Percentiles rank a stretch among this genome's conserved stretches.
These are phyloP conservation scores for Onthophagus sagittarius DNA, from an alignment of 2,888 invertebrate species.

Conservation along the genomic window DNA sequence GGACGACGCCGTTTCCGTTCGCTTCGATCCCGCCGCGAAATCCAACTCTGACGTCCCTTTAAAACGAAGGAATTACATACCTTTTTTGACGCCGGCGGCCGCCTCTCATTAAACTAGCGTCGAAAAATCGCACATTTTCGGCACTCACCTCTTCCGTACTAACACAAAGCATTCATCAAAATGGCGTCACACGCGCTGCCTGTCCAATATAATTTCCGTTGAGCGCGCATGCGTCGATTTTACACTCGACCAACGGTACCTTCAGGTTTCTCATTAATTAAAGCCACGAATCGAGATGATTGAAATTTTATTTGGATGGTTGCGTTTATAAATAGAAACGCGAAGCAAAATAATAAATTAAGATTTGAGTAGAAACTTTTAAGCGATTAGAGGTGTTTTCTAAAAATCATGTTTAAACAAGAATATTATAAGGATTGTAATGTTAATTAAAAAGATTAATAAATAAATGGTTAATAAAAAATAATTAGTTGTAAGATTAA, in stretches of 20 bases:
- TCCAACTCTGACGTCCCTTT: background rate
- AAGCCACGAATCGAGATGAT: background rate
- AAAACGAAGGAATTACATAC: conserved; percentile 15
- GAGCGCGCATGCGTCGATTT: conserved; percentile 17
- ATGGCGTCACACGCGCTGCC: conserved; percentile 47
- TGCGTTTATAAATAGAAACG: background rate
- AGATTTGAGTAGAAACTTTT: background rate
- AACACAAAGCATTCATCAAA: conserved; percentile 43
- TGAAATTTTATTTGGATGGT: background rate
- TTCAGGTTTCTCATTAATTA: background rate
- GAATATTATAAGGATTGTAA: background rate
- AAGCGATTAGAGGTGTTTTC: background rate
- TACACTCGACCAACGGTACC: conserved; percentile 12
- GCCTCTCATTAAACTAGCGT: conserved; percentile 19
- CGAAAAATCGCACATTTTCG: conserved; percentile 18
- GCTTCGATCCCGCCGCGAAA: conserved; percentile 3
- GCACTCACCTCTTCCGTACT: background rate
- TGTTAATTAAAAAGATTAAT: no score
- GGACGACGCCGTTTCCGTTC: background rate
- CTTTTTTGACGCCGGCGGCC: conserved; percentile 17
- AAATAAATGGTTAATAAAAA: no score
- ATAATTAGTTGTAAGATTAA: no score
- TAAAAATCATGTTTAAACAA: background rate
- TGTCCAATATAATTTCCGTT: conserved; percentile 17
- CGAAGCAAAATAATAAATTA: background rate